phyloP scores from a whole-genome alignment of 2,888 invertebrate species.

The Cremastobaeus sp. region DNA sequence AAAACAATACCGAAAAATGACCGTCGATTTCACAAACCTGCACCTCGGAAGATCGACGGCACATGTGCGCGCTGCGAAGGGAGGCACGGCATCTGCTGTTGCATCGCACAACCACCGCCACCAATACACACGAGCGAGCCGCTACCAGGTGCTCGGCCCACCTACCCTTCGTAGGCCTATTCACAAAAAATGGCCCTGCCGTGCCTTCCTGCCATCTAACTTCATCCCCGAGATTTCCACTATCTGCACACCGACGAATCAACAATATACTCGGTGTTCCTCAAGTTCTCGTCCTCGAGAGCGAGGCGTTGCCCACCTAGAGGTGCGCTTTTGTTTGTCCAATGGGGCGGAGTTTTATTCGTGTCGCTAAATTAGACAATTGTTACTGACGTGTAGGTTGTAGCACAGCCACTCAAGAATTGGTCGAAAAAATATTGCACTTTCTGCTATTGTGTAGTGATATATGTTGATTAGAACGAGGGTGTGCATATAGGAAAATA shows the following conservation, averaged over 20 bases:
- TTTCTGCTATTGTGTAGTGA: no score
- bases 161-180: constrained; percentile 41
- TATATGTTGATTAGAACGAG: no score
- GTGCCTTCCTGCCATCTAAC: constrained; percentile 35
- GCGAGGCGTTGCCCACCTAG: no score
- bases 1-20: constrained; percentile 12
- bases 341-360: no score
- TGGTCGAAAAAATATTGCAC: no score
- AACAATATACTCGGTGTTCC: no score
- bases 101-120: constrained; percentile 49
- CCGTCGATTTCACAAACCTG: constrained; percentile 9
- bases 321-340: no score
- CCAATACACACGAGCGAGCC: constrained; percentile 35
- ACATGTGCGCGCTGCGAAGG: constrained; percentile 55
- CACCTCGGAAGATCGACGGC: constrained; percentile 27
- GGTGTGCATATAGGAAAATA: no score
- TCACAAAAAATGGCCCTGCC: constrained; percentile 41
- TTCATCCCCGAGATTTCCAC: constrained; percentile 54
- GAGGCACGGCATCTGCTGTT: constrained; percentile 50
- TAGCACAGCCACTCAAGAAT: no score
- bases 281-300: constrained; percentile 8
- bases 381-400: no score
- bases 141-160: constrained; percentile 51
- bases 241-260: constrained; percentile 36
- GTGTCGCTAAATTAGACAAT: no score